phyloP scores from a whole-genome alignment of 2,797 vertebrate genomes.

The Garrulus glandarius region DNA sequence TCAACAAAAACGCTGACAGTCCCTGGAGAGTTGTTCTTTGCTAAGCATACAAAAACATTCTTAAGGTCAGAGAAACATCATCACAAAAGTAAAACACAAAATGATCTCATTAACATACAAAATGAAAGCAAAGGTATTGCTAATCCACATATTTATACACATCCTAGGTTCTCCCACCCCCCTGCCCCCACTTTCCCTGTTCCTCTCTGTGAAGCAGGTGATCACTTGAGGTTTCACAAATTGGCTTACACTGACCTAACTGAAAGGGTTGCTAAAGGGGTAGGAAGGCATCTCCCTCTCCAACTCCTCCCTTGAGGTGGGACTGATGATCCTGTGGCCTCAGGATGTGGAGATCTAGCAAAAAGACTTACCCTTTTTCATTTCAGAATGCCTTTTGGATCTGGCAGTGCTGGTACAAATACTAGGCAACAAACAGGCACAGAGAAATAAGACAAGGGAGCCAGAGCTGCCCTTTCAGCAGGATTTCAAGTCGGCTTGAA shows the following conservation, averaged over 20 bases:
- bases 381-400: not conserved
- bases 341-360: not conserved
- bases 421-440: not conserved
- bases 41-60: not conserved
- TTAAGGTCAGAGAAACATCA: not conserved
- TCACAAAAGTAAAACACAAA: not conserved
- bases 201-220: not conserved
- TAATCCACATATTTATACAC: not conserved
- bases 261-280: not conserved
- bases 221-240: not conserved
- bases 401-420: not conserved
- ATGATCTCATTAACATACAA: not conserved
- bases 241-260: rapidly evolving
- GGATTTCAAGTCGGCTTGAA: not conserved
- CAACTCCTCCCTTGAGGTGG: not conserved
- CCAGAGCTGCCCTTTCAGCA: not conserved
- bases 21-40: not conserved
- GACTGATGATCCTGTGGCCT: not conserved
- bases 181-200: not conserved
- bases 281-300: not conserved
- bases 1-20: too few relatives aligned
- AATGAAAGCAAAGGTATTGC: not conserved
- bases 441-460: not conserved
- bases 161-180: not conserved
- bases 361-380: not conserved